These are phyloP conservation scores for Addax nasomaculatus DNA, from an alignment of 2,113 vertebrate species.

Conservation along the genomic window DNA sequence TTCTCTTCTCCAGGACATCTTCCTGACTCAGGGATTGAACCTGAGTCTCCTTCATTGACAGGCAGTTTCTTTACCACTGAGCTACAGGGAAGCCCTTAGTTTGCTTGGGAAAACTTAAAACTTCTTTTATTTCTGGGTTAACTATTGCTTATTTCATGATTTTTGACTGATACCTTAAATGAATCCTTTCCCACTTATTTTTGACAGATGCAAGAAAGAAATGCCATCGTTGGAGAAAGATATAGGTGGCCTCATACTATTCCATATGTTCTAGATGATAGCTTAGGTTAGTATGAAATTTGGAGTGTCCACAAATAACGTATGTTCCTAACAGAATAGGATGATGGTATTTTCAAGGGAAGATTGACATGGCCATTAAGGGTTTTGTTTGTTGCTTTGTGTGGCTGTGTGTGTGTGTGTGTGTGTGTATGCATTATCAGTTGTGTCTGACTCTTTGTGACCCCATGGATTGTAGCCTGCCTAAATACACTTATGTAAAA, in stretches of 20 bases:
- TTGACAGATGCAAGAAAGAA: slow-evolving; percentile 80
- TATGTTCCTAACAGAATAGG: neutral
- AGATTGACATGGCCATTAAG: neutral
- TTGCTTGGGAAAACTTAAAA: neutral
- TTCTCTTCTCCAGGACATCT: neutral
- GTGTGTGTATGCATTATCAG: neutral
- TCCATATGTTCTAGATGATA: slow-evolving; percentile 91
- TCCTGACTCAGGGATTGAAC: neutral
- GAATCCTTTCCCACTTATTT: neutral
- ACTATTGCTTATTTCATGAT: neutral
- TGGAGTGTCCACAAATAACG: neutral
- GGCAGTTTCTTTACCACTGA: neutral
- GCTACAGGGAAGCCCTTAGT: neutral
- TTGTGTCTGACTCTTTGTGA: neutral
- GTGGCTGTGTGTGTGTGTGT: neutral
- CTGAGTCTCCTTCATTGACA: neutral
- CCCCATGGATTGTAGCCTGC: neutral
- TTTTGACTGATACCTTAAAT: neutral
- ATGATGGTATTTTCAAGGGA: neutral
- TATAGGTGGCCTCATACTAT: slow-evolving; percentile 91
- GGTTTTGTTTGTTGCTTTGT: neutral
- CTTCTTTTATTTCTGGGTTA: neutral
- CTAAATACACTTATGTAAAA: neutral
- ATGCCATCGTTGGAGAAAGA: slow-evolving; percentile 88
- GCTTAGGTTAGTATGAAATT: slow-evolving; percentile 83